Evolutionary conservation across 2,113 vertebrate species (phyloP).

Genomic region (Alethe diademata): DNA sequence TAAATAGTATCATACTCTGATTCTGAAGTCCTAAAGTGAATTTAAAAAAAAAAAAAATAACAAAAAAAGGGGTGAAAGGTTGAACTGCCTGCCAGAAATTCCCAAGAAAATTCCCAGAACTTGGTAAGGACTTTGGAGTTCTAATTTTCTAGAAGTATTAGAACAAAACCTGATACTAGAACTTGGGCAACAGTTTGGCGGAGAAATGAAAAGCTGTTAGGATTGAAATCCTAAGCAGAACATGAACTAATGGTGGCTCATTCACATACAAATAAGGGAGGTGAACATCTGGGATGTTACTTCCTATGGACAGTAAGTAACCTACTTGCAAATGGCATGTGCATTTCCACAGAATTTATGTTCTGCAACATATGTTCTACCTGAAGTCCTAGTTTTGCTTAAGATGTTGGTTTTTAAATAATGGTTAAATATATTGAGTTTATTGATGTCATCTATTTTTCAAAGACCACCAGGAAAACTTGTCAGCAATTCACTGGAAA

Average conservation of each 20-base stretch:
- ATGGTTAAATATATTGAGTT: not conserved
- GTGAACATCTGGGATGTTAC: not conserved
- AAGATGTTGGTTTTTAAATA: not conserved
- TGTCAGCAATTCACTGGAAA: not conserved
- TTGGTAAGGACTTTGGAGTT: not conserved
- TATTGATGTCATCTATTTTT: not conserved
- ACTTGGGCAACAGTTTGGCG: not conserved
- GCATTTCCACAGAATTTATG: not conserved
- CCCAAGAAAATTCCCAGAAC: not conserved
- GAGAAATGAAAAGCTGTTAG: not conserved
- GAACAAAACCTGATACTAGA: not conserved
- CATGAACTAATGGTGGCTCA: not conserved
- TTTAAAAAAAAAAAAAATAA: not conserved
- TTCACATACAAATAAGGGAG: not conserved
- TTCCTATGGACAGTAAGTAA: not conserved
- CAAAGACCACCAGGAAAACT: not conserved
- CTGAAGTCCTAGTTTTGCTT: not conserved
- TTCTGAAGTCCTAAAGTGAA: not conserved
- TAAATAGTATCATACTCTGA: not conserved
- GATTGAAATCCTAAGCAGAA: not conserved
- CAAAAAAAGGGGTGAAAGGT: fast-evolving
- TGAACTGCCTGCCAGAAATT: not conserved
- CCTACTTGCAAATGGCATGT: not conserved
- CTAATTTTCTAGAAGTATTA: not conserved
- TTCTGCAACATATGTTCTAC: not conserved